phyloP scores from a whole-genome alignment of 2,113 vertebrate species.

The Cynopterus brachyotis region DNA sequence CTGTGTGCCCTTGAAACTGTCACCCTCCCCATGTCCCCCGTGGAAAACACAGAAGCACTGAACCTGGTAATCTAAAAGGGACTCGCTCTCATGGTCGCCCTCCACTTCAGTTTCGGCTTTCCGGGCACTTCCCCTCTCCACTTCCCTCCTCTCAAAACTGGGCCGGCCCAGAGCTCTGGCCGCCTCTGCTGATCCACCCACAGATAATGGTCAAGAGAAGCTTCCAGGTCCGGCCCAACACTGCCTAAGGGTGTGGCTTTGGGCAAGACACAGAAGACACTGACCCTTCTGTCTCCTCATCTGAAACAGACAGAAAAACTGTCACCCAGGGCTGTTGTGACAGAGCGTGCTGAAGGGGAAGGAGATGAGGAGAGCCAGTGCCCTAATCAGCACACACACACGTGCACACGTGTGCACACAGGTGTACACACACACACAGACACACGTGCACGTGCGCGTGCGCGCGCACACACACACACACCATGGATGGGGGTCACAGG shows the following conservation, averaged over 20 bases:
- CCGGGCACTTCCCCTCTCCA: not conserved
- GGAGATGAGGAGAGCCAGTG: not conserved
- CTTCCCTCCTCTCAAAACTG: not conserved
- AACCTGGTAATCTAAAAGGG: not conserved
- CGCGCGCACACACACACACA: rapidly evolving
- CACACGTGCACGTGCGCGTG: too few relatives aligned
- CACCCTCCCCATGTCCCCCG: not conserved
- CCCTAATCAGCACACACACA: not conserved
- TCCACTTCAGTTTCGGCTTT: not conserved
- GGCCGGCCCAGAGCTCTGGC: rapidly evolving
- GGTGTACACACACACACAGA: rapidly evolving
- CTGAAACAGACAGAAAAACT: not conserved
- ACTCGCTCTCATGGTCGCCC: rapidly evolving
- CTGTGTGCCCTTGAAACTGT: too few relatives aligned
- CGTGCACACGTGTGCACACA: rapidly evolving
- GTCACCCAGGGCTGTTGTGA: not conserved
- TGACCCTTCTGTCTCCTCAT: not conserved
- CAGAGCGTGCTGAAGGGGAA: rapidly evolving
- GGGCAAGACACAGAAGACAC: too few relatives aligned
- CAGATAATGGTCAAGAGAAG: not conserved
- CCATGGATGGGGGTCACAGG: not conserved
- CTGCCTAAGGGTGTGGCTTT: not conserved
- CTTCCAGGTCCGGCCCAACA: rapidly evolving
- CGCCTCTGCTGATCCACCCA: not conserved
- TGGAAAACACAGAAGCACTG: rapidly evolving